Percentiles rank a stretch among this genome's conserved stretches.
Evolutionary conservation across 1,140 invertebrate species (phyloP).

Genomic region (Rhizoglyphus robini): DNA sequence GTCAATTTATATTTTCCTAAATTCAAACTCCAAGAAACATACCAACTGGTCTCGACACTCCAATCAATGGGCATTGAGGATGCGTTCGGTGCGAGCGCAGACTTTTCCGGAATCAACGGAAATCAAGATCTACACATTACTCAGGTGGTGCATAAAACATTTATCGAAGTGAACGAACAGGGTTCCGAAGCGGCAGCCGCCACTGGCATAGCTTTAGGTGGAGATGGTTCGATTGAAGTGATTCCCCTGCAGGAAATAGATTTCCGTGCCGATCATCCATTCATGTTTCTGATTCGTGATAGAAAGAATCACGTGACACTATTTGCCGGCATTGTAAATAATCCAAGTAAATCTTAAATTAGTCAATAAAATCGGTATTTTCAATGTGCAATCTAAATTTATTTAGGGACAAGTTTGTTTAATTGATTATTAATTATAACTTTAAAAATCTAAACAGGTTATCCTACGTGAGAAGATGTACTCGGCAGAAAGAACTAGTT

Average conservation of each 20-base stretch:
- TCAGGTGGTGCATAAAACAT: conserved; percentile 32
- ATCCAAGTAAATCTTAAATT: too few species aligned
- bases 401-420: too few species aligned
- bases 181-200: conserved; percentile 37
- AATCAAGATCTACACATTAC: conserved; percentile 18
- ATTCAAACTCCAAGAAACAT: too few species aligned
- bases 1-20: too few species aligned
- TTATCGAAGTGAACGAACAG: conserved; percentile 36
- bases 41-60: too few species aligned
- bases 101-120: background rate
- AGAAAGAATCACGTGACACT: conserved; percentile 42
- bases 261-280: conserved; percentile 57
- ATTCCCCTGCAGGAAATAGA: background rate
- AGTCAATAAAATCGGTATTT: too few species aligned
- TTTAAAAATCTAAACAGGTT: too few species aligned
- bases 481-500: too few species aligned
- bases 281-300: conserved; percentile 56
- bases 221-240: background rate
- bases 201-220: conserved; percentile 20
- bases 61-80: conserved; percentile 1
- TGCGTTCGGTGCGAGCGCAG: conserved; percentile 13
- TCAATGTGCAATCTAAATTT: too few species aligned
- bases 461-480: too few species aligned
- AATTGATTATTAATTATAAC: too few species aligned
- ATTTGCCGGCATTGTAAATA: conserved; percentile 44